These are phyloP conservation scores for Chymomyza procnemis DNA, from an alignment of 2,888 invertebrate genomes.

Conservation along the genomic window DNA sequence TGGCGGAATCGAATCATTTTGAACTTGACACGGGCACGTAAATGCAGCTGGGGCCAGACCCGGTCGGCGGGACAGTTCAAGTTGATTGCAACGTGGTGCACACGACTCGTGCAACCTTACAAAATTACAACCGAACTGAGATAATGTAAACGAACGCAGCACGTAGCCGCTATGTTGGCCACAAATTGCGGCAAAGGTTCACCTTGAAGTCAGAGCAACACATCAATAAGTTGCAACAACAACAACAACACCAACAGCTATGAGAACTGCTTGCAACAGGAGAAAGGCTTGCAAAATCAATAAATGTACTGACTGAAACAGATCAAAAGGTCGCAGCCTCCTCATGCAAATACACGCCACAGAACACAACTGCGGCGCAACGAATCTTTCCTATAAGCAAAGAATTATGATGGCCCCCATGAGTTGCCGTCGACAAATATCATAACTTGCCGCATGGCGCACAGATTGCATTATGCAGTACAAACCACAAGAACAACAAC, in stretches of 20 bases:
- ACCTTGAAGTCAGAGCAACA: constrained; percentile 38
- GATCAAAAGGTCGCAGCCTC: constrained; percentile 71
- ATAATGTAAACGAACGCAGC: constrained; percentile 26
- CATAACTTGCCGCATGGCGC: constrained; percentile 28
- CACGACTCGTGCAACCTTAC: constrained; percentile 1
- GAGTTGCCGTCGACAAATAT: constrained; percentile 31
- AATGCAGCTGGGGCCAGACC: not conserved
- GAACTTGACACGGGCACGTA: constrained; percentile 50
- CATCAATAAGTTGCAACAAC: constrained; percentile 33
- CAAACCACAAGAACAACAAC: constrained; percentile 31
- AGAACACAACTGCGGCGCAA: not conserved
- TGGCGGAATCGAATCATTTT: constrained; percentile 1
- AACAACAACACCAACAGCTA: constrained; percentile 7
- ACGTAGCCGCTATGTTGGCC: constrained; percentile 39
- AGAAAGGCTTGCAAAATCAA: constrained; percentile 62
- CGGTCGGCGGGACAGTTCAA: constrained; percentile 44
- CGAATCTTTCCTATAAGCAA: not conserved
- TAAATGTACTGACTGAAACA: constrained; percentile 69
- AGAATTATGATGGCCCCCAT: constrained; percentile 17
- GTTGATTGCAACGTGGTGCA: constrained; percentile 47
- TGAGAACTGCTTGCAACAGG: constrained; percentile 7
- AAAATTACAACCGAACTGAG: not conserved
- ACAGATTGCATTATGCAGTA: constrained; percentile 45
- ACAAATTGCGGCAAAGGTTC: constrained; percentile 55
- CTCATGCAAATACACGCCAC: constrained; percentile 48